Evolutionary conservation across 2,113 vertebrate species (phyloP).

Genomic region (Podarcis cretensis): DNA sequence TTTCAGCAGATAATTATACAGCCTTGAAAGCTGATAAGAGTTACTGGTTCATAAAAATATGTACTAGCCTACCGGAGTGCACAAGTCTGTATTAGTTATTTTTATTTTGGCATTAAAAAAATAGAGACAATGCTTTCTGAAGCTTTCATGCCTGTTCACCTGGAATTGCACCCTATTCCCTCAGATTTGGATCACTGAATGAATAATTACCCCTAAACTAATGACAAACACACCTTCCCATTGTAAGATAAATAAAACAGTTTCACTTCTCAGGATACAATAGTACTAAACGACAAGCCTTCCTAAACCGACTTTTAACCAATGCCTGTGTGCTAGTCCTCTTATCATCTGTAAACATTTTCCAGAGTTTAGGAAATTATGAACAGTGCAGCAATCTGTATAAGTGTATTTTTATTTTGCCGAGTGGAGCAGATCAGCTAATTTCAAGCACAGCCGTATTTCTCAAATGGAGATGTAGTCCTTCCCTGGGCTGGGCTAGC

Average conservation of each 20-base stretch:
- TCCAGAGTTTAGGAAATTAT: not conserved
- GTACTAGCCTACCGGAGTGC: not conserved
- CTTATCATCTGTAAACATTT: not conserved
- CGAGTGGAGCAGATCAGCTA: not conserved
- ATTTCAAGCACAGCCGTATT: not conserved
- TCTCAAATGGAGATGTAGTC: not conserved
- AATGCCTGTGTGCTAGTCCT: not conserved
- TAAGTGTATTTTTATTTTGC: not conserved
- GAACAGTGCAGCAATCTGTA: too few relatives aligned
- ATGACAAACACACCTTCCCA: too few relatives aligned
- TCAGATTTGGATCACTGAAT: not conserved
- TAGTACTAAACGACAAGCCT: not conserved
- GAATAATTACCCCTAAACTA: too few relatives aligned
- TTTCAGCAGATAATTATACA: not conserved
- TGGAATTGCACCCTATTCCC: not conserved
- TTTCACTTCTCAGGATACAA: not conserved
- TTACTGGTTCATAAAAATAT: not conserved
- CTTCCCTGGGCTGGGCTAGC: not conserved
- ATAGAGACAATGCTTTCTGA: not conserved
- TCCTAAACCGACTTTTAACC: not conserved
- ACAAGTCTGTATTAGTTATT: not conserved
- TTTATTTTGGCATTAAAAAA: not conserved
- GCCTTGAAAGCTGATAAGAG: not conserved
- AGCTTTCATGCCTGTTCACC: not conserved
- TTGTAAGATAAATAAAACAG: not conserved